These are phyloP conservation scores for Machimus rusticus DNA, from an alignment of 2,888 invertebrate species.

Conservation along the genomic window DNA sequence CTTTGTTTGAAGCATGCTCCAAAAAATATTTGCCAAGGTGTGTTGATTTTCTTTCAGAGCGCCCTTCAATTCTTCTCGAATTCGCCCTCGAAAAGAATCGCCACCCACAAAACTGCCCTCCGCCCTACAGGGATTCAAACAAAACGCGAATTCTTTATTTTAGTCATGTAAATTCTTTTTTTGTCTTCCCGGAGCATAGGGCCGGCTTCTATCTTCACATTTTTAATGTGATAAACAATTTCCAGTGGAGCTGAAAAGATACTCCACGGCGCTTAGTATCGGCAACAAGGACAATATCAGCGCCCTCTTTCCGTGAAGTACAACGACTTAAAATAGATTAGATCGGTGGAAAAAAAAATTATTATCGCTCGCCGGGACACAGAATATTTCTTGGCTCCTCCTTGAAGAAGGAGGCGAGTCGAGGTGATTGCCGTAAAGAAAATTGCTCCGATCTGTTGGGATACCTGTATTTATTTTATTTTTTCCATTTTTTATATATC, in stretches of 20 bases:
- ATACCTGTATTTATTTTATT: background rate
- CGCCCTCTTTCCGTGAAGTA: background rate
- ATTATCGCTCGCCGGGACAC: background rate
- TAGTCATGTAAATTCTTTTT: background rate
- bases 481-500: background rate
- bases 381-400: background rate
- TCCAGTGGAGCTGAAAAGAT: background rate
- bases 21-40: background rate
- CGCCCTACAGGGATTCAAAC: background rate
- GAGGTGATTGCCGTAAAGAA: background rate
- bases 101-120: background rate
- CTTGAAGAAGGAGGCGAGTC: background rate
- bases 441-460: background rate
- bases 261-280: background rate
- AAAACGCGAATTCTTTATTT: background rate
- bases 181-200: background rate
- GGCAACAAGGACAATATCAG: background rate
- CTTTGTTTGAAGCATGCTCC: background rate
- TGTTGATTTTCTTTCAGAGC: background rate
- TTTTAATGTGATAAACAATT: background rate
- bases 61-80: background rate
- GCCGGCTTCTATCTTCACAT: background rate
- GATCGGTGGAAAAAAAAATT: background rate
- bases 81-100: background rate
- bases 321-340: background rate